Evolutionary conservation across 2,113 vertebrate species (phyloP).

Genomic region (Pterocles orientalis): DNA sequence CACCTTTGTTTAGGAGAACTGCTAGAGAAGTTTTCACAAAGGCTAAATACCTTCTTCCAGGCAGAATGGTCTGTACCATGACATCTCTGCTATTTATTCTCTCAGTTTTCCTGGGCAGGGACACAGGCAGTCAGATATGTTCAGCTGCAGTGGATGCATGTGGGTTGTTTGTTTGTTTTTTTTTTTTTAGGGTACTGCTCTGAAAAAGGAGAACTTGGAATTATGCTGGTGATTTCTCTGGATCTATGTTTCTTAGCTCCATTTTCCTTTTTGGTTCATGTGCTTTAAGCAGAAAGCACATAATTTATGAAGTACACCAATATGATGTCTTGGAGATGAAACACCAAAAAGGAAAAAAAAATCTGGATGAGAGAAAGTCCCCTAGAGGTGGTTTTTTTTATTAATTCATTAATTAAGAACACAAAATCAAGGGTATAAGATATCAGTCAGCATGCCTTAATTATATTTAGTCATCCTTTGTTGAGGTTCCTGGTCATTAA

Average conservation of each 20-base stretch:
- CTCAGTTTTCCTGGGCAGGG: not conserved
- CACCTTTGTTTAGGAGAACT: not conserved
- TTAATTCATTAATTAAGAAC: slow-evolving; percentile 9
- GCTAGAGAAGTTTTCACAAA: not conserved
- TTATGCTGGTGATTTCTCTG: not conserved
- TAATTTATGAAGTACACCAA: not conserved
- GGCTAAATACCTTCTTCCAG: not conserved
- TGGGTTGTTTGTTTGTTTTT: not conserved
- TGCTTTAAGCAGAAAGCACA: not conserved
- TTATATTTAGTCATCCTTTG: not conserved
- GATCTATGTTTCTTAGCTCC: not conserved
- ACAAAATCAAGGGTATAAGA: not conserved
- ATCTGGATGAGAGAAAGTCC: not conserved
- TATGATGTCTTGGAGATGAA: not conserved
- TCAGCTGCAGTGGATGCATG: not conserved
- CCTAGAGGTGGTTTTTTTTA: not conserved
- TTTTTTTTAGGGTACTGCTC: not conserved
- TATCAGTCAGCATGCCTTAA: slow-evolving; percentile 29
- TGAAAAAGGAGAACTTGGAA: not conserved
- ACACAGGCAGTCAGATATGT: not conserved
- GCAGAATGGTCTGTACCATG: not conserved
- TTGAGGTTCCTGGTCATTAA: not conserved
- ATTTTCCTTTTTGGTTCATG: not conserved
- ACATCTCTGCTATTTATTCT: not conserved
- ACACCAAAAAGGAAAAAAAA: not conserved